These are phyloP conservation scores for Dipus sagitta DNA, from an alignment of 2,797 vertebrate genomes.

Conservation along the genomic window DNA sequence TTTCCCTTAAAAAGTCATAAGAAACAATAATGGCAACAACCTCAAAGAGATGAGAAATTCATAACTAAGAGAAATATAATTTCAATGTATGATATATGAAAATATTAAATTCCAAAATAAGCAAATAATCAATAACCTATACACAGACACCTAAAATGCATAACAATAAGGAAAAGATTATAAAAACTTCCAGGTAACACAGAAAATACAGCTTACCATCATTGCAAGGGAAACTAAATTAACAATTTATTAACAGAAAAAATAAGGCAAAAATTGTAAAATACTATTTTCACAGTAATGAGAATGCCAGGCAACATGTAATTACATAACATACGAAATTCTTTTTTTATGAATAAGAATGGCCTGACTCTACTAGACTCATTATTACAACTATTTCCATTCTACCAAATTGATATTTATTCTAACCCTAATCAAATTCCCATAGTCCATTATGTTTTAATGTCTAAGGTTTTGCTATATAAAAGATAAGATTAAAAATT, in stretches of 20 bases:
- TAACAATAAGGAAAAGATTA: background rate
- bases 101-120: background rate
- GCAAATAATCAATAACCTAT: background rate
- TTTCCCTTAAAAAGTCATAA: background rate
- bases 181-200: background rate
- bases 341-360: background rate
- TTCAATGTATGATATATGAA: background rate
- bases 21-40: background rate
- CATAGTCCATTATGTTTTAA: background rate
- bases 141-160: background rate
- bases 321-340: background rate
- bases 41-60: background rate
- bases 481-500: conserved; percentile 5
- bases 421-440: background rate
- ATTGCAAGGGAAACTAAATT: background rate
- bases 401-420: background rate
- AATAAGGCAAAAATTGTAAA: background rate
- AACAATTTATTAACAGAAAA: background rate
- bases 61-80: background rate
- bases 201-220: background rate
- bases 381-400: background rate
- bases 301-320: background rate
- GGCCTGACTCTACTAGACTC: background rate
- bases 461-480: background rate
- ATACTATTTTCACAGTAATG: background rate